Evolutionary conservation across 2,113 vertebrate genomes (phyloP).

Genomic region (Nematolebias whitei): DNA sequence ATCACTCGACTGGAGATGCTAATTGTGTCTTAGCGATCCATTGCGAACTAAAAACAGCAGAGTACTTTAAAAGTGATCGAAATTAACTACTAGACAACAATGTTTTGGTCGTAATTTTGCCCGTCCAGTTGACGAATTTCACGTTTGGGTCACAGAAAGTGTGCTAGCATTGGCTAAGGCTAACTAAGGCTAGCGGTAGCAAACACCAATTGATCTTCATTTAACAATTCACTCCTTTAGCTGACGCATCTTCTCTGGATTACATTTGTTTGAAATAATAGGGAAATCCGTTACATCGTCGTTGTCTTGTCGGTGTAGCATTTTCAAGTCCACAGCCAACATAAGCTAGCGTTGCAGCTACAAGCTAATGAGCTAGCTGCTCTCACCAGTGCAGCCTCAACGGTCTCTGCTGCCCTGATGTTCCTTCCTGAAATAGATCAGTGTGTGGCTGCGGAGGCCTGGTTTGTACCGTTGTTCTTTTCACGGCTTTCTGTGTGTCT

Average conservation of each 20-base stretch:
- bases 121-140: background rate
- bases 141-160: background rate
- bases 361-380: conserved; percentile 18
- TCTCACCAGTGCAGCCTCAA: conserved; percentile 25
- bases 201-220: conserved; percentile 3
- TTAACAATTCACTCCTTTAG: background rate
- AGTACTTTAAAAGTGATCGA: background rate
- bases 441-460: background rate
- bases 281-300: background rate
- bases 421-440: too few relatives aligned
- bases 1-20: conserved; percentile 24
- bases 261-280: background rate
- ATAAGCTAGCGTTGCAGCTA: conserved; percentile 8
- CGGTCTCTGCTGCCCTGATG: conserved; percentile 37
- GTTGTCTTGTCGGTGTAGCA: conserved; percentile 10
- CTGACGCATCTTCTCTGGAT: background rate
- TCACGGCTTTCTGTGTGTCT: conserved; percentile 13
- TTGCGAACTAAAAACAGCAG: too few relatives aligned
- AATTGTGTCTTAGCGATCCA: background rate
- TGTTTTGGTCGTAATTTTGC: too few relatives aligned
- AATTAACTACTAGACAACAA: too few relatives aligned
- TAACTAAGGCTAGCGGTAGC: conserved; percentile 49
- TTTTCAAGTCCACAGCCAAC: background rate
- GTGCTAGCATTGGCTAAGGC: conserved; percentile 42
- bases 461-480: conserved; percentile 57